Percentiles rank a stretch among this genome's conserved stretches.
Conservation (phyloP, 1,140 invertebrate species). For the Rhynchophorus ferrugineus region DNA sequence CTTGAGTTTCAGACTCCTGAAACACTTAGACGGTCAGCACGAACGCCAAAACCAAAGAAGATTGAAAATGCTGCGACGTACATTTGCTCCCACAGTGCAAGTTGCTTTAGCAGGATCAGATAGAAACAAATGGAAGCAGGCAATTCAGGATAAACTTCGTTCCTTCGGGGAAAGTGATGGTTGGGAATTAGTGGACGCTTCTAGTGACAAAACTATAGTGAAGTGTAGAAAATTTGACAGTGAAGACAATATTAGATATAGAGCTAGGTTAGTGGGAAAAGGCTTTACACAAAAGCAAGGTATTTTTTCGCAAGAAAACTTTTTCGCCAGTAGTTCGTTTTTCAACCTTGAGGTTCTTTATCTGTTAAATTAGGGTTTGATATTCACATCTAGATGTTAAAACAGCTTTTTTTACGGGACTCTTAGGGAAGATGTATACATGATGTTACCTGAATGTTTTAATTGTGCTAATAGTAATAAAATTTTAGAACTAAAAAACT, state of each 20-base stretch:
- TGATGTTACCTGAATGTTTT: not conserved
- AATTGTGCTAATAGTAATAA: not conserved
- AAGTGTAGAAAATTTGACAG: slow-evolving; percentile 34
- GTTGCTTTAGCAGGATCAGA: slow-evolving; percentile 25
- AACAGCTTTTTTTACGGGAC: not conserved
- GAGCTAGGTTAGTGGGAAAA: slow-evolving; percentile 37
- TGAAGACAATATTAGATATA: slow-evolving; percentile 29
- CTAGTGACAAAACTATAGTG: slow-evolving; percentile 27
- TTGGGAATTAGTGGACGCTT: slow-evolving; percentile 32
- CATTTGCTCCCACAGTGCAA: slow-evolving; percentile 15
- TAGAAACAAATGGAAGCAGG: slow-evolving; percentile 18
- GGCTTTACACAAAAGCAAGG: slow-evolving; percentile 38
- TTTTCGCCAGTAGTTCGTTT: slow-evolving; percentile 36
- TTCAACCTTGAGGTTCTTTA: slow-evolving; percentile 28
- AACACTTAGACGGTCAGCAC: no score
- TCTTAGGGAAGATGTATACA: not conserved
- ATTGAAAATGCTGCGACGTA: no score
- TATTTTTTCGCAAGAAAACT: slow-evolving; percentile 36
- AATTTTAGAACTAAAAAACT: not conserved
- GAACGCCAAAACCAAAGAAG: no score
- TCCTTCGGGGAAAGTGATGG: slow-evolving; percentile 37
- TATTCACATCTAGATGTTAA: slow-evolving; percentile 1
- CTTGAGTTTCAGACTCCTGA: no score
- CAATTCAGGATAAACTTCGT: slow-evolving; percentile 28
- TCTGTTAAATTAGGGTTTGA: slow-evolving; percentile 3